phyloP scores from a whole-genome alignment of 1,140 invertebrate species.

The Drosophila sturtevanti region DNA sequence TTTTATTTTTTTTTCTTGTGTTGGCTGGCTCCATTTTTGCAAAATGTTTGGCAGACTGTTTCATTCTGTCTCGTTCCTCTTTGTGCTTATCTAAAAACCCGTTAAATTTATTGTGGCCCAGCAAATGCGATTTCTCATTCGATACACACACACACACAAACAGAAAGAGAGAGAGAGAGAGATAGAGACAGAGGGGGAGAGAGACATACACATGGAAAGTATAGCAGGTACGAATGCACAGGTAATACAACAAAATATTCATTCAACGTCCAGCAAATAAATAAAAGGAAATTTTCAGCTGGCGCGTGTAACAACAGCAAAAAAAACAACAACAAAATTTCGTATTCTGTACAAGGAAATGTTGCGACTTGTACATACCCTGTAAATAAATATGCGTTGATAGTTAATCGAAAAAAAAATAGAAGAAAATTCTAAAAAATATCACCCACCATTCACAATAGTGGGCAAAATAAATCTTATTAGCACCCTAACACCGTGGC shows the following conservation, averaged over 20 bases:
- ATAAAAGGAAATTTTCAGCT: slow-evolving; percentile 58
- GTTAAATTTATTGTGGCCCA: slow-evolving; percentile 67
- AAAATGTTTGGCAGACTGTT: slow-evolving; percentile 10
- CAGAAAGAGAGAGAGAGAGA: no score
- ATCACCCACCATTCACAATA: no score
- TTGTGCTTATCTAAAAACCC: slow-evolving; percentile 70
- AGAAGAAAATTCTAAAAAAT: no score
- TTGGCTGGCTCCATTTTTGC: no score
- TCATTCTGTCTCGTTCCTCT: slow-evolving; percentile 30
- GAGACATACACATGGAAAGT: neutral
- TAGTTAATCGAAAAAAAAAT: no score
- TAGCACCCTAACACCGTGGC: no score
- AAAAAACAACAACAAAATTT: slow-evolving; percentile 34
- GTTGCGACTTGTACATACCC: neutral
- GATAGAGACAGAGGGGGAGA: no score
- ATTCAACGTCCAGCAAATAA: slow-evolving; percentile 69
- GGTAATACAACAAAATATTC: slow-evolving; percentile 52
- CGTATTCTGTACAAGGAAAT: no score
- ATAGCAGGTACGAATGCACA: slow-evolving; percentile 31
- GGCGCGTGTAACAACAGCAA: slow-evolving; percentile 48
- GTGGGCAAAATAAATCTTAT: no score
- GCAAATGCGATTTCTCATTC: slow-evolving; percentile 62
- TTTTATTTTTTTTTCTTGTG: slow-evolving; percentile 7
- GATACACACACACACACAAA: slow-evolving; percentile 51
- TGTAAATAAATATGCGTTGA: neutral